Evolutionary conservation across 2,888 invertebrate species (phyloP), one percentile per base, ranked within the genome.

Genomic region (Meganola albula): DNA sequence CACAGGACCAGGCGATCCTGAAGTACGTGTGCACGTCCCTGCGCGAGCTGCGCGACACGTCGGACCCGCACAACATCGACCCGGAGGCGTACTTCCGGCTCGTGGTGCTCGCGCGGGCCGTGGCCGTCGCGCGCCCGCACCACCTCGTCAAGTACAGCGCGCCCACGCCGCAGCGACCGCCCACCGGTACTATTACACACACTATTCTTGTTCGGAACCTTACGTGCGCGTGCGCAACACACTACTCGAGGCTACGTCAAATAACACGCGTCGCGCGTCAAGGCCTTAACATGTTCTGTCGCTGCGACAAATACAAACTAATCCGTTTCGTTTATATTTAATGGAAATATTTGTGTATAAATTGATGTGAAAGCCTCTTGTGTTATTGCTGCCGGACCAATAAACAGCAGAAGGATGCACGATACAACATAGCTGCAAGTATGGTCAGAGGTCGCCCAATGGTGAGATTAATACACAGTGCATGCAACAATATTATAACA

Each of bases 81-180:
- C 95, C 97, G 0, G 97, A 98, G 68, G 93, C 93, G 31, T 97
- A 93, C 74, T 96, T 96, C 78, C 89, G 96, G 2, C 88, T 97
- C 12, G 91, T 97, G 21, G 79, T 96, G 31, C 90, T 95, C 8
- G 93, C 95, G 1, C 88, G 97, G 24, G 92, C 94, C 21, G 93
- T 98, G 26, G 96, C 97, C 6, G 91, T 94, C 7, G 88, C 93
- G 0, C 87, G 97, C 6, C 96, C 98, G 0, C 88, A 91, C 29
- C 94, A 96, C 66, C 88, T 98, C 11, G 79, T 86, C 35, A 75
- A 77, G 31, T 85, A 56, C 49, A 76, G 73, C 22, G 75, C 80
- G 9, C 70, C 82, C 2, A 73, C 82, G 12, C 85, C 86, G 1
- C 60, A 59, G 1, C 63, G 63, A 23, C 84, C 84, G 0, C 35